phyloP scores from a whole-genome alignment of 2,113 vertebrate genomes.

The Anoura caudifer region DNA sequence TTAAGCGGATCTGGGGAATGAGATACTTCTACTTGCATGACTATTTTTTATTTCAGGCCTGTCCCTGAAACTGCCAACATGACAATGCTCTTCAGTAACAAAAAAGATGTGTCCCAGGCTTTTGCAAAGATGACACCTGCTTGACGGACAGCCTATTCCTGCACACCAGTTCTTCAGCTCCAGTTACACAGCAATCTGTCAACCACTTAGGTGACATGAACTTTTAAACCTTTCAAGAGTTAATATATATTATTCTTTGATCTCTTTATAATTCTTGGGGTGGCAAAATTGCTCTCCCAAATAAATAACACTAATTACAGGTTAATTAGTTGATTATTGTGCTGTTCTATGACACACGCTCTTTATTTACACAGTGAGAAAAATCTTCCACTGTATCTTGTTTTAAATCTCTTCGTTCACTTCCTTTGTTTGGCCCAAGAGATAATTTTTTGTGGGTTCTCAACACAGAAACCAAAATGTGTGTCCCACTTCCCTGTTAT shows the following conservation, averaged over 20 bases:
- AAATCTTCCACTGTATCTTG: constrained; percentile 34
- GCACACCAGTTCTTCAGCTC: constrained; percentile 43
- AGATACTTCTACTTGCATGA: constrained; percentile 71
- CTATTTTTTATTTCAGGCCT: constrained; percentile 76
- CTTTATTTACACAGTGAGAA: constrained; percentile 32
- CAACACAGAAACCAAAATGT: constrained; percentile 38
- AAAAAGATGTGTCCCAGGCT: constrained; percentile 67
- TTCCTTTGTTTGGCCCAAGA: constrained; percentile 7
- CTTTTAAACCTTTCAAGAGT: constrained; percentile 59
- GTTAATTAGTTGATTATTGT: constrained; percentile 51
- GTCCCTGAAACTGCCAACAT: constrained; percentile 78
- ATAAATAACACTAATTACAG: constrained; percentile 48
- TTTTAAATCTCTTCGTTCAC: constrained; percentile 10
- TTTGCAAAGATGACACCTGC: constrained; percentile 74
- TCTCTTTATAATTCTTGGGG: constrained; percentile 17
- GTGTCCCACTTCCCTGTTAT: constrained; percentile 41
- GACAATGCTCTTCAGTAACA: constrained; percentile 79
- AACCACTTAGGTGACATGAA: constrained; percentile 32
- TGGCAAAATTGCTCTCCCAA: constrained; percentile 40
- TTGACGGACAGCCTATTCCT: constrained; percentile 71
- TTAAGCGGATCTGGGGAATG: constrained; percentile 56
- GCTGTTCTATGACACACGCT: background rate
- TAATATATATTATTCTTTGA: constrained; percentile 41
- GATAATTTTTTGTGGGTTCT: background rate
- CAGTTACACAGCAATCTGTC: constrained; percentile 53